Evolutionary conservation across 1,140 invertebrate species (phyloP).

Genomic region (Euglossa dilemma): DNA sequence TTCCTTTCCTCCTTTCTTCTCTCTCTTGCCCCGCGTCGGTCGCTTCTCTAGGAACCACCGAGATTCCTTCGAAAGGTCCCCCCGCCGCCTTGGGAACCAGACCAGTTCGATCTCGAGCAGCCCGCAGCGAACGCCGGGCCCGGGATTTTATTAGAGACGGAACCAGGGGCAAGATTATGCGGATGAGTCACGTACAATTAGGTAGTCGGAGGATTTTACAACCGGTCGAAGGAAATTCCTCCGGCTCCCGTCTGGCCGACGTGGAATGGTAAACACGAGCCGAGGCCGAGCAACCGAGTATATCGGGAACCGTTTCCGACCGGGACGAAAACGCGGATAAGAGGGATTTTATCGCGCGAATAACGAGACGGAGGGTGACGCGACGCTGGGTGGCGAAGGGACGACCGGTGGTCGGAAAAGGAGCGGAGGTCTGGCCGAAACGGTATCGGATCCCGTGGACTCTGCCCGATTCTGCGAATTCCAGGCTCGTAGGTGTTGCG

Average conservation of each 20-base stretch:
- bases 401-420: too few relatives aligned
- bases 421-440: not conserved
- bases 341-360: too few relatives aligned
- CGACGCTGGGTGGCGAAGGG: too few relatives aligned
- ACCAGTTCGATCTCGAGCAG: not conserved
- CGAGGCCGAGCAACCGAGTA: too few relatives aligned
- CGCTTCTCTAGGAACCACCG: too few relatives aligned
- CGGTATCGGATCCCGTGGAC: not conserved
- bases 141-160: not conserved
- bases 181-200: conserved; percentile 4
- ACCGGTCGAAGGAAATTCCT: not conserved
- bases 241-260: not conserved
- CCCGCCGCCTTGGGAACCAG: too few relatives aligned
- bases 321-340: not conserved
- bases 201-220: not conserved
- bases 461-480: conserved; percentile 29
- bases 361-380: too few relatives aligned
- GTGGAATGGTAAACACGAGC: not conserved
- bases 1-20: not conserved
- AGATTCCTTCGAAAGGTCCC: conserved; percentile 20
- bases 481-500: conserved; percentile 64
- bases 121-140: not conserved
- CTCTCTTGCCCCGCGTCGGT: not conserved
- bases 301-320: conserved; percentile 1
- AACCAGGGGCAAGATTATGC: not conserved